Evolutionary conservation across 2,113 vertebrate species (phyloP).

Genomic region (Entelurus aequoreus): DNA sequence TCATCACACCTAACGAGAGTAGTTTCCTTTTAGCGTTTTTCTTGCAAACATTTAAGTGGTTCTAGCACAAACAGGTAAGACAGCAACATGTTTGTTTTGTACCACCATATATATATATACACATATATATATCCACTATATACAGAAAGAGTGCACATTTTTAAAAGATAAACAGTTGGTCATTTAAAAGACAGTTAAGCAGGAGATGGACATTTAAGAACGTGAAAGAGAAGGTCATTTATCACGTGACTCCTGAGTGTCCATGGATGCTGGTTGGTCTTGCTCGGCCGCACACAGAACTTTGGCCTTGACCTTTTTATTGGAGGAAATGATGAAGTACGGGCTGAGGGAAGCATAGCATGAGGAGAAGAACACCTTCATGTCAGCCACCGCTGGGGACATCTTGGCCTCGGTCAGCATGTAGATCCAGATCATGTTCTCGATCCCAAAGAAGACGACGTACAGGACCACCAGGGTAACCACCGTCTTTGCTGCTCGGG

Average conservation of each 20-base stretch:
- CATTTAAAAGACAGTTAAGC: no score
- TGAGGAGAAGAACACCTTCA: constrained; percentile 77
- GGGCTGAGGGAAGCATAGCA: constrained; percentile 74
- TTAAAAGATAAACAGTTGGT: no score
- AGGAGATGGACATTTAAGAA: no score
- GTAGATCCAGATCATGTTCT: constrained; percentile 78
- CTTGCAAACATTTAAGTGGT: no score
- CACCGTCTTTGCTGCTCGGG: constrained; percentile 71
- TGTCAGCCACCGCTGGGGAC: constrained; percentile 69
- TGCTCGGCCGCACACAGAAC: constrained; percentile 61
- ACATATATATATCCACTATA: no score
- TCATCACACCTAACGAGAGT: no score
- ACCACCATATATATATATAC: no score
- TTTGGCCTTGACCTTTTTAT: constrained; percentile 73
- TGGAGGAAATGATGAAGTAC: constrained; percentile 72
- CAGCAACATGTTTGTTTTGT: no score
- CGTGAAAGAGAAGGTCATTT: constrained; percentile 42
- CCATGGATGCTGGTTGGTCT: constrained; percentile 23
- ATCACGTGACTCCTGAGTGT: constrained; percentile 46
- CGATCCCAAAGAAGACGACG: constrained; percentile 72
- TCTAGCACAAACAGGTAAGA: no score
- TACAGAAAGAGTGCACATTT: no score
- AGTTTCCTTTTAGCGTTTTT: no score
- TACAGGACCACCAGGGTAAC: constrained; percentile 73
- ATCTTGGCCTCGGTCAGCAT: constrained; percentile 74